phyloP scores from a whole-genome alignment of 2,797 vertebrate genomes.

The Typhlichthys eigenmanni region DNA sequence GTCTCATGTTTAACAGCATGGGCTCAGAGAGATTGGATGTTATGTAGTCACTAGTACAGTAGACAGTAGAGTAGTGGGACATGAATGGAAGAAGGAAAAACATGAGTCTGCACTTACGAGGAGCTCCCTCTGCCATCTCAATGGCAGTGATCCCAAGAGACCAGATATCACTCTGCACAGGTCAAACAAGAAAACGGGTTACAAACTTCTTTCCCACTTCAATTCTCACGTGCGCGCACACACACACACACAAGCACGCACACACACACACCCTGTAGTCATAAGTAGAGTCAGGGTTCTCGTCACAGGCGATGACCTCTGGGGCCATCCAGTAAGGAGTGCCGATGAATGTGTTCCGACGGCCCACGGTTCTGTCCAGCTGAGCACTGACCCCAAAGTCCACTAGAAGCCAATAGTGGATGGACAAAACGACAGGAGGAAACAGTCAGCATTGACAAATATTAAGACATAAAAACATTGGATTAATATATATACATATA shows the following conservation, averaged over 20 bases:
- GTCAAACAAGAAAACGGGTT: constrained; percentile 30
- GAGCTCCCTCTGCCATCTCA: constrained; percentile 94
- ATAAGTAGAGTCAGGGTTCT: constrained; percentile 93
- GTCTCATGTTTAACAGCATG: constrained; percentile 7
- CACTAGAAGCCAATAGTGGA: constrained; percentile 66
- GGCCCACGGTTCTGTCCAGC: constrained; percentile 89
- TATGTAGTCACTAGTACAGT: neutral
- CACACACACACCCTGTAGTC: constrained; percentile 85
- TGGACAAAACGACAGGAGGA: too few species aligned
- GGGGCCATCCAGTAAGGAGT: constrained; percentile 97
- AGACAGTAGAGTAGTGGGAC: constrained; percentile 9
- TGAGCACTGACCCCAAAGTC: constrained; percentile 95
- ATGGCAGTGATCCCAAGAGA: constrained; percentile 94
- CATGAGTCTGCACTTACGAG: constrained; percentile 80
- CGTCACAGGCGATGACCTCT: constrained; percentile 93
- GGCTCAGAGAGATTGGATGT: constrained; percentile 7
- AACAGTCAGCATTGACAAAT: too few species aligned
- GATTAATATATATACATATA: too few species aligned
- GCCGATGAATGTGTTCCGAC: constrained; percentile 93
- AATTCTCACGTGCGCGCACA: neutral
- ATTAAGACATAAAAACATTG: too few species aligned
- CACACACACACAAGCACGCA: neutral
- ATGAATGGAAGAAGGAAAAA: constrained; percentile 7
- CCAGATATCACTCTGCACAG: constrained; percentile 91
- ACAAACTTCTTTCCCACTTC: constrained; percentile 7